phyloP scores from a whole-genome alignment of 2,797 vertebrate species.

The Squalus acanthias region DNA sequence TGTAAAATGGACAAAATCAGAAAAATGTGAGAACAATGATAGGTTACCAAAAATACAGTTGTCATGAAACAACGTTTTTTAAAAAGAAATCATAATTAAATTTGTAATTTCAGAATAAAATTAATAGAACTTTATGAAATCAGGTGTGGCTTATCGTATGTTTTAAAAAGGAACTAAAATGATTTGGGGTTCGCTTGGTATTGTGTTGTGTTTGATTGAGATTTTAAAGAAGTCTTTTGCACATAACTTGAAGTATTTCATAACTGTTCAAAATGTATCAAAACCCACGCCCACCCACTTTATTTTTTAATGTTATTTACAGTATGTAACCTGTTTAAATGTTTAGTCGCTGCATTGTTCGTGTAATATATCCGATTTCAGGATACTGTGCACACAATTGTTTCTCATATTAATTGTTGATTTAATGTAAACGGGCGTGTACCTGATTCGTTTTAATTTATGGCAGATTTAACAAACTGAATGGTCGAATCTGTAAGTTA shows the following conservation, averaged over 20 bases:
- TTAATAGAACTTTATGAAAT: background rate
- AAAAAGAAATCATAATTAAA: background rate
- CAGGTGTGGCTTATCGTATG: background rate
- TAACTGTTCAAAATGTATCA: slow-evolving; percentile 22
- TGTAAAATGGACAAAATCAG: background rate
- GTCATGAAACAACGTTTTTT: background rate
- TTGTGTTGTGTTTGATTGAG: background rate
- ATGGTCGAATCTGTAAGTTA: background rate
- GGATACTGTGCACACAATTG: background rate
- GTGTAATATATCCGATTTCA: background rate
- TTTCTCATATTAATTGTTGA: background rate
- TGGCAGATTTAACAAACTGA: background rate
- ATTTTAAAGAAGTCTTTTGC: background rate
- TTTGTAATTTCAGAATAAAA: background rate
- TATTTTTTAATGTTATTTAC: background rate
- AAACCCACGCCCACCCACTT: background rate
- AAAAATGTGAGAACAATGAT: background rate
- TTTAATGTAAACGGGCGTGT: background rate
- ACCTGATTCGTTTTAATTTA: background rate
- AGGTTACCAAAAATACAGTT: background rate
- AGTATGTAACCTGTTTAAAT: background rate
- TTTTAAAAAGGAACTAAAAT: background rate
- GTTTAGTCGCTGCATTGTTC: slow-evolving; percentile 5
- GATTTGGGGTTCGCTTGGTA: background rate
- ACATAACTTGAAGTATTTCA: background rate